Base-by-base conservation (phyloP, 2,888 invertebrate species). In the Lepidochitona cinerea region DNA sequence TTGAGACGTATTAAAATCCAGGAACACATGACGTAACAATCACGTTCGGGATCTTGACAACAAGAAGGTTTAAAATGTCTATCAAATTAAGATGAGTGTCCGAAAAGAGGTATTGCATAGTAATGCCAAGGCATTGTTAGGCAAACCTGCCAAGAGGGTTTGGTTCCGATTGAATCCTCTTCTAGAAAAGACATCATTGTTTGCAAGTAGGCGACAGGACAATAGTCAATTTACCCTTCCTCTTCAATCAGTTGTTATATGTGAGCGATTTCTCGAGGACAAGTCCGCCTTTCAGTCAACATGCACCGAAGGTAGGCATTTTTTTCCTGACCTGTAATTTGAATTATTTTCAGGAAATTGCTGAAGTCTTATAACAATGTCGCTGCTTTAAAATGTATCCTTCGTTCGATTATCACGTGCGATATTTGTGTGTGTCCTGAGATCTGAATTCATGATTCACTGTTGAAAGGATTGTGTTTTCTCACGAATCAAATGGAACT, bases 161-260 rank as follows among this genome's bases (percentile, higher is more conserved):
- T 59, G 59, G 59, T 59, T 59, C 59, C 23, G 32, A 12, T 32
- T 59, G 32, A 59, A 59, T 26, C 59, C 59, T 26, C 59, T 59
- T 14, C 59, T 59, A 32, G 59, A 59, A 32, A 59, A 59, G 59
- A 59, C 59, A 26, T 59, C 59, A 59, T 26, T 59, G 59, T 59
- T 59, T 32, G 12, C 29, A 23, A 23, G 14, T 23, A 29, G 29
- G 12, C 12, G 29, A 23, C 23, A 23, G 59, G 59, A 59, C 23
- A 29, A 59, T 14, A 59, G 59, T 32, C 23, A 59, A 32, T 59
- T 59, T 59, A 59, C 59, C 14, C 5, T 59, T 3, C 59, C 59
- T 14, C 59, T 59, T 23, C 23, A 29, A 26, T 59, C 59, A 12
- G 59, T 59, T 12, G 59, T 59, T 12, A 59, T 59, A 2, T 59